Evolutionary conservation across 2,888 invertebrate genomes (phyloP).

Genomic region (Acleris laterana): DNA sequence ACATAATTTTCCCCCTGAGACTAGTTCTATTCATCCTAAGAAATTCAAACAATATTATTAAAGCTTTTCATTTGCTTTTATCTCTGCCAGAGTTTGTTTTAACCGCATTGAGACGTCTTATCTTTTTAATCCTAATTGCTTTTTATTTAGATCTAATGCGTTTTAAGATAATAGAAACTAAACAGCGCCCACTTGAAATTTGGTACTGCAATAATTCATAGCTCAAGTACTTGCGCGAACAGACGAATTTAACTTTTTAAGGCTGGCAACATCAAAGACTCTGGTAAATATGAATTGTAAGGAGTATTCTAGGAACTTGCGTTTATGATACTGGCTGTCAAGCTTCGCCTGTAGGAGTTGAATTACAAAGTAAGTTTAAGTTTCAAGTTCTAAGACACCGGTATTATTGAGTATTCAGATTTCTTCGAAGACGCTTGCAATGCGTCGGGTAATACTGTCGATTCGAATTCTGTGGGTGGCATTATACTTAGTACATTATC

Average conservation of each 20-base stretch:
- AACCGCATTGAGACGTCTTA: slow-evolving; percentile 34
- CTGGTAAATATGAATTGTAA: slow-evolving; percentile 25
- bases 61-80: slow-evolving; percentile 29
- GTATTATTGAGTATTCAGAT: slow-evolving; percentile 11
- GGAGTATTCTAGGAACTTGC: slow-evolving; percentile 31
- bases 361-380: slow-evolving; percentile 32
- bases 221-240: slow-evolving; percentile 59
- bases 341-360: slow-evolving; percentile 7
- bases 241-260: slow-evolving; percentile 39
- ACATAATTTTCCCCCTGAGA: too few species aligned
- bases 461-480: neutral
- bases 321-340: slow-evolving; percentile 21
- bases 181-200: slow-evolving; percentile 60
- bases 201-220: slow-evolving; percentile 57
- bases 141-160: slow-evolving; percentile 59
- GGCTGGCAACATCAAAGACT: slow-evolving; percentile 50
- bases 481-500: neutral
- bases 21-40: neutral
- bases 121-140: slow-evolving; percentile 51
- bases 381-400: slow-evolving; percentile 21
- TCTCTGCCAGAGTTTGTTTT: slow-evolving; percentile 14
- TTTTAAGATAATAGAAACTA: slow-evolving; percentile 56
- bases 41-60: slow-evolving; percentile 19
- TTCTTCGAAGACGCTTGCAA: slow-evolving; percentile 17
- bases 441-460: neutral